phyloP scores from a whole-genome alignment of 2,888 invertebrate genomes.

The Eupithecia exiguata region DNA sequence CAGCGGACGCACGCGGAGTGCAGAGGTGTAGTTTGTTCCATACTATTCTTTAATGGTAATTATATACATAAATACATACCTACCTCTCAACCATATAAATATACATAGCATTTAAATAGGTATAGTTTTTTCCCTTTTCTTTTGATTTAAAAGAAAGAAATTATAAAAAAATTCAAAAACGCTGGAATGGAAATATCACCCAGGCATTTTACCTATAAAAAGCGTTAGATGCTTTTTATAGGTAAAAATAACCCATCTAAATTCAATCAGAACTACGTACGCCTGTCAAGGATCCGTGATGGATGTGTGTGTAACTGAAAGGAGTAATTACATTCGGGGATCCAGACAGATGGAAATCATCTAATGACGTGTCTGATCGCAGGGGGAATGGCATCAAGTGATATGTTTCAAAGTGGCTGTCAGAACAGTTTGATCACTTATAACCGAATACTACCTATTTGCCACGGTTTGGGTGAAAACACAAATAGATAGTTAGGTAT shows the following conservation, averaged over 20 bases:
- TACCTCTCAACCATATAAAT: too few species aligned
- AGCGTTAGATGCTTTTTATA: not conserved
- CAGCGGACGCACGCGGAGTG: too few species aligned
- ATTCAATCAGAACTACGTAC: not conserved
- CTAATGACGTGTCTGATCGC: not conserved
- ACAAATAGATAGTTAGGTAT: too few species aligned
- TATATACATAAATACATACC: too few species aligned
- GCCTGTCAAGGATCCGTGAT: not conserved
- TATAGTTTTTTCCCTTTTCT: too few species aligned
- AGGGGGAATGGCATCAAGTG: not conserved
- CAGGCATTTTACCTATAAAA: too few species aligned
- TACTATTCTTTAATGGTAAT: too few species aligned
- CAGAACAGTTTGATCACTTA: not conserved
- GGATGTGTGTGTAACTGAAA: not conserved
- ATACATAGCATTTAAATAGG: too few species aligned
- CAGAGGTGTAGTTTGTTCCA: too few species aligned
- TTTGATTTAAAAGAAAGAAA: too few species aligned
- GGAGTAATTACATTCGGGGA: constrained; percentile 4
- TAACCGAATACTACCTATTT: not conserved
- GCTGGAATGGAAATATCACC: too few species aligned
- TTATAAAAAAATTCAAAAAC: too few species aligned
- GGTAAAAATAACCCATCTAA: not conserved
- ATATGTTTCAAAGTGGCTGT: not conserved
- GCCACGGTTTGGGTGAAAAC: not conserved
- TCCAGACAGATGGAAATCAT: not conserved